A percentile compares a stretch with the other conserved stretches of the same genome.
phyloP scores from a whole-genome alignment of 1,140 invertebrate species.

The Scaptomyza hsui region DNA sequence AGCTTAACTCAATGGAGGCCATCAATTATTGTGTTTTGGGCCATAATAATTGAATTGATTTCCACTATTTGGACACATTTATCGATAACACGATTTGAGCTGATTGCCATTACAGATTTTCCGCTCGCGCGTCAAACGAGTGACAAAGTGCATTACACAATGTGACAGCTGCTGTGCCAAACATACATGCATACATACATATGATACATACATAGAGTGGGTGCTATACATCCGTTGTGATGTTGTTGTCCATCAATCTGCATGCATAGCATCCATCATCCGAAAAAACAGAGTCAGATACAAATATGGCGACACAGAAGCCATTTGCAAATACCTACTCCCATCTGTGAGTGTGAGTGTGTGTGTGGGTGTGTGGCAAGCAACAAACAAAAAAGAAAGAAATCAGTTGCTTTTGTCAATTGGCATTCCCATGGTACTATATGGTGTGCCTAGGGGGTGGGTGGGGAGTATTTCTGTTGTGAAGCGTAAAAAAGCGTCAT shows the following conservation, averaged over 20 bases:
- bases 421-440: conserved; percentile 49
- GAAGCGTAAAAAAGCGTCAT: conserved; percentile 59
- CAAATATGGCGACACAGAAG: conserved; percentile 63
- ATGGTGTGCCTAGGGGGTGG: not conserved
- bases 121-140: conserved; percentile 15
- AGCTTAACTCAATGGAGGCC: not conserved
- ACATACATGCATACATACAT: not conserved
- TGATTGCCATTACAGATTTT: conserved; percentile 25
- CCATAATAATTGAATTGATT: conserved; percentile 33
- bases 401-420: conserved; percentile 51
- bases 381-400: not conserved
- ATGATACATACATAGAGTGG: conserved; percentile 1
- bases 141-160: conserved; percentile 67
- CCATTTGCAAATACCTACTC: conserved; percentile 68
- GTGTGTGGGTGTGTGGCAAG: not conserved
- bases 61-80: conserved; percentile 34
- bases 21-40: conserved; percentile 18
- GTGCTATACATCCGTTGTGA: conserved; percentile 49
- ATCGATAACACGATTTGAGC: conserved; percentile 57
- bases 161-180: conserved; percentile 52
- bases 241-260: conserved; percentile 53
- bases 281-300: conserved; percentile 61
- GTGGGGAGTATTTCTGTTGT: conserved; percentile 24
- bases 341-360: not conserved
- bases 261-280: conserved; percentile 64